phyloP scores from a whole-genome alignment of 2,113 vertebrate genomes.

The Pseudorasbora parva region DNA sequence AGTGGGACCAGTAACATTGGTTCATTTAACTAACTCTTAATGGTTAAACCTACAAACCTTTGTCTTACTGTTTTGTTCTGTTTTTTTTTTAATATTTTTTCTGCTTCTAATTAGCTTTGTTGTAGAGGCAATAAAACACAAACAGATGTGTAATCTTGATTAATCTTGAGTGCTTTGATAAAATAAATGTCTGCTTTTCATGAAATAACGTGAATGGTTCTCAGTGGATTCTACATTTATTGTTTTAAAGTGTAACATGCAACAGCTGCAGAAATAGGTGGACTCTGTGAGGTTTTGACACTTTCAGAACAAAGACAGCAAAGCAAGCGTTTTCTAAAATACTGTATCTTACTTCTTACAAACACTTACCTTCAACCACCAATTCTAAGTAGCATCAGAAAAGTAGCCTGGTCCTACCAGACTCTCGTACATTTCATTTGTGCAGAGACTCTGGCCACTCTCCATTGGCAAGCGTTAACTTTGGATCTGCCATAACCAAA shows the following conservation, averaged over 20 bases:
- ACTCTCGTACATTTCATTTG: too few species aligned
- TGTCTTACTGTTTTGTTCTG: not conserved
- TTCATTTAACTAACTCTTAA: not conserved
- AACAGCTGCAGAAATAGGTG: too few species aligned
- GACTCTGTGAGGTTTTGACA: too few species aligned
- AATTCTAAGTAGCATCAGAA: too few species aligned
- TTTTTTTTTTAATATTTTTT: not conserved
- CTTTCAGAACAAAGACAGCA: too few species aligned
- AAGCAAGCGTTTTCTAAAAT: too few species aligned
- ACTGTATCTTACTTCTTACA: too few species aligned
- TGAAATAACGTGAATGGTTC: not conserved
- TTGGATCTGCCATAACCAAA: too few species aligned
- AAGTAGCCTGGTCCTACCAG: too few species aligned
- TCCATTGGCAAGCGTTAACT: too few species aligned
- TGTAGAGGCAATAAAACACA: not conserved
- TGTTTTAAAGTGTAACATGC: not conserved
- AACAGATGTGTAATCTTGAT: constrained; percentile 7
- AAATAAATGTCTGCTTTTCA: not conserved
- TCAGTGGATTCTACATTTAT: not conserved
- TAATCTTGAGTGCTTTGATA: not conserved
- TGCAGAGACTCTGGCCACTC: too few species aligned
- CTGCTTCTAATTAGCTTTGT: not conserved
- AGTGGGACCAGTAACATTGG: not conserved
- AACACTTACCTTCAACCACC: too few species aligned
- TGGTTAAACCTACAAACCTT: not conserved